phyloP scores from a whole-genome alignment of 2,888 invertebrate genomes.

The Ichneumoninae sp. region DNA sequence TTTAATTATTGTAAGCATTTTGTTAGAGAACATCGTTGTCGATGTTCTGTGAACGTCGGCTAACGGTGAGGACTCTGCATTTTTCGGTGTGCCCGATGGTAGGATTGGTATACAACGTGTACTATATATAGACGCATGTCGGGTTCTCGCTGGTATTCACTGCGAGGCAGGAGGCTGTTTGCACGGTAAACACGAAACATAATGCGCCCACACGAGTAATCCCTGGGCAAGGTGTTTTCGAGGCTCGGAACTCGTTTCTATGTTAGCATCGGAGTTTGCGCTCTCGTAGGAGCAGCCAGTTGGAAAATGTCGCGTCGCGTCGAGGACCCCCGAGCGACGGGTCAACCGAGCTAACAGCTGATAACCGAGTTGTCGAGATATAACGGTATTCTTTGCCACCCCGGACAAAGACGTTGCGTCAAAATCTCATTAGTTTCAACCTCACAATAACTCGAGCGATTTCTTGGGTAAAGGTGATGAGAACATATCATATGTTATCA shows the following conservation, averaged over 20 bases:
- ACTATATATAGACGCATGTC: background rate
- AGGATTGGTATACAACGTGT: background rate
- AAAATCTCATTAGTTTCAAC: background rate
- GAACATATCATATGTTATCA: background rate
- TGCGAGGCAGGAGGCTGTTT: conserved; percentile 5
- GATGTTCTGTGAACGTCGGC: background rate
- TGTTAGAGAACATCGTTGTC: no score
- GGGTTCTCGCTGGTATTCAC: conserved; percentile 1
- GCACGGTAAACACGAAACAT: conserved; percentile 39
- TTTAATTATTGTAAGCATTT: no score
- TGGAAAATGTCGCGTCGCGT: conserved; percentile 2
- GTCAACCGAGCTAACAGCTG: conserved; percentile 34
- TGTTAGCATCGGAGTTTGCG: background rate
- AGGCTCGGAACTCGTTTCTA: background rate
- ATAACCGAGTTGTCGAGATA: conserved; percentile 18
- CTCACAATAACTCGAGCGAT: background rate
- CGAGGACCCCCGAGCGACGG: conserved; percentile 8
- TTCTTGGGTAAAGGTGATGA: background rate
- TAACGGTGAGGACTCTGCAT: conserved; percentile 3
- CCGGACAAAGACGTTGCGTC: background rate
- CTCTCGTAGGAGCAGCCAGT: conserved; percentile 1
- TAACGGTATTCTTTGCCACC: background rate
- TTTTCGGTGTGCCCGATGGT: conserved; percentile 7
- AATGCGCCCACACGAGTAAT: conserved; percentile 6
- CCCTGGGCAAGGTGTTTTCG: background rate